phyloP scores from a whole-genome alignment of 1,140 invertebrate genomes.

The Platyscapa corneri region DNA sequence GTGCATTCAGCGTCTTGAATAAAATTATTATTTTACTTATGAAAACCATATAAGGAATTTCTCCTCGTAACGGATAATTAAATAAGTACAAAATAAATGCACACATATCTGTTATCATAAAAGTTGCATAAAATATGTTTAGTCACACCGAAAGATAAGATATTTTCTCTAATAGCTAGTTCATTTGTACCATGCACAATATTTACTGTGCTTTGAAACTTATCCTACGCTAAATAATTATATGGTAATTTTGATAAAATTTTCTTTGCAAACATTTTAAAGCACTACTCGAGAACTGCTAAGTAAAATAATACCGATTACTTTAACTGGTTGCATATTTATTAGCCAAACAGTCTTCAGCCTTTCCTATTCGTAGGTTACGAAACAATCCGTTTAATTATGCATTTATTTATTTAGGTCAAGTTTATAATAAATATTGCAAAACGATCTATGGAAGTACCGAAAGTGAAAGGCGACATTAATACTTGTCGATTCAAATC shows the following conservation, averaged over 20 bases:
- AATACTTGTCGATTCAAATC: not conserved
- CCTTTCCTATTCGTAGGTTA: not conserved
- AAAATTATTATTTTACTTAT: not conserved
- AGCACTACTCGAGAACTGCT: not conserved
- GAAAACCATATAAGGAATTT: not conserved
- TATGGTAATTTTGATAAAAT: not conserved
- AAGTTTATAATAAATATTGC: constrained; percentile 1
- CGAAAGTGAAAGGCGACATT: not conserved
- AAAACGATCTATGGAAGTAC: not conserved
- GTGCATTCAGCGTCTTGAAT: not conserved
- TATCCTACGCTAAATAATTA: not conserved
- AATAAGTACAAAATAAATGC: not conserved
- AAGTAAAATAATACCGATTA: not conserved
- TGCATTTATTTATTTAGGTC: not conserved
- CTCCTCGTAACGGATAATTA: not conserved
- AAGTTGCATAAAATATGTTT: not conserved
- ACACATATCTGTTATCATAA: not conserved
- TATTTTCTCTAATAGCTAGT: not conserved
- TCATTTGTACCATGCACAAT: not conserved
- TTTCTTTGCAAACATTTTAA: not conserved
- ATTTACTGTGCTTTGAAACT: not conserved
- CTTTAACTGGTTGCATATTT: no score
- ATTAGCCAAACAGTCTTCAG: not conserved
- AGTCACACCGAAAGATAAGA: not conserved
- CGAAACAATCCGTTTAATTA: not conserved